A percentile compares a stretch with the other conserved stretches of the same genome.
These are phyloP conservation scores for Hirtodrosophila cameraria DNA, from an alignment of 2,888 invertebrate species.

Conservation along the genomic window DNA sequence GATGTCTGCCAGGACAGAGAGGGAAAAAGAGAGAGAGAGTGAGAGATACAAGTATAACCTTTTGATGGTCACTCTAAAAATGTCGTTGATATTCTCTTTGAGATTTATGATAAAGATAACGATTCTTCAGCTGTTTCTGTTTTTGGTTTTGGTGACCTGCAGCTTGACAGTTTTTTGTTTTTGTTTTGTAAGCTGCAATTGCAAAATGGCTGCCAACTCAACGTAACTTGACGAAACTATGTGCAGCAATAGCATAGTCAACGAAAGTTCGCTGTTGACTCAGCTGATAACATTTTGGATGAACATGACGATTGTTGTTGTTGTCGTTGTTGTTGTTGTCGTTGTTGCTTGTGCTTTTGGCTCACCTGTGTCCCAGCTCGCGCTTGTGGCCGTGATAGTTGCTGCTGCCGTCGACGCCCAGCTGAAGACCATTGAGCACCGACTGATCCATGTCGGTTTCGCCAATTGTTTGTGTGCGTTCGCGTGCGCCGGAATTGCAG, in stretches of 20 bases:
- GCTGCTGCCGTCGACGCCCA: constrained; percentile 46
- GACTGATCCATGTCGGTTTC: constrained; percentile 80
- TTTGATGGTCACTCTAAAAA: too few relatives aligned
- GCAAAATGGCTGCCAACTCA: not conserved
- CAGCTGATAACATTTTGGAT: constrained; percentile 20
- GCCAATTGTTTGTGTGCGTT: constrained; percentile 70
- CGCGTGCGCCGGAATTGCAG: constrained; percentile 27
- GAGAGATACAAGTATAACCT: too few relatives aligned
- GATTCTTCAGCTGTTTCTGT: too few relatives aligned
- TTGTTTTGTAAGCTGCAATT: too few relatives aligned
- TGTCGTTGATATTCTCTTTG: too few relatives aligned
- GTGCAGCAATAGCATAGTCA: not conserved
- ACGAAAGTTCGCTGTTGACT: constrained; percentile 14
- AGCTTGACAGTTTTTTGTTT: too few relatives aligned
- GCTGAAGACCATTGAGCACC: constrained; percentile 70
- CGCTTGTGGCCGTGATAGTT: constrained; percentile 80
- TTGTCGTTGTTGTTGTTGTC: not conserved
- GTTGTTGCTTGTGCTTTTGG: not conserved
- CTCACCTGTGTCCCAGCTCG: constrained; percentile 83
- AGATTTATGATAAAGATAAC: too few relatives aligned
- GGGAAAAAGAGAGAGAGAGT: too few relatives aligned
- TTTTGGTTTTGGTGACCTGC: too few relatives aligned
- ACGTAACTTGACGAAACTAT: constrained; percentile 3
- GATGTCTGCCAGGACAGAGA: too few relatives aligned
- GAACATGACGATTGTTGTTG: not conserved